Conservation (phyloP, 2,888 invertebrate genomes). For the Pristionchus fissidentatus region DNA sequence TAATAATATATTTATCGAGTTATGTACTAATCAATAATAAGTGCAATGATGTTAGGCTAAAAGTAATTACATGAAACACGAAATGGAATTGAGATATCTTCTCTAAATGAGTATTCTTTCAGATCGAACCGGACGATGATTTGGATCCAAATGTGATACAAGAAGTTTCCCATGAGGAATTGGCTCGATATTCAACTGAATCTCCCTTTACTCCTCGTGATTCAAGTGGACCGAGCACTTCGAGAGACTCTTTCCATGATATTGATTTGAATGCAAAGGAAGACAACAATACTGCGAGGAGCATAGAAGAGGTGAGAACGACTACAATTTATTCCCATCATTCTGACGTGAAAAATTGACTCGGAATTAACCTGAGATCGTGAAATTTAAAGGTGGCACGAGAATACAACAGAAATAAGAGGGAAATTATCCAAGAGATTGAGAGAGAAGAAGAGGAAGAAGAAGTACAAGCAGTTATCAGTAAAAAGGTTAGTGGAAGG, state of each 20-base stretch:
- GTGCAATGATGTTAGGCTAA: too few species aligned
- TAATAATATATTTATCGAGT: too few species aligned
- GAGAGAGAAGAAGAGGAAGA: constrained; percentile 38
- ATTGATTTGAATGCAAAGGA: constrained; percentile 25
- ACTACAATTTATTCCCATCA: too few species aligned
- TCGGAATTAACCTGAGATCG: neutral
- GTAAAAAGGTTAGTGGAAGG: neutral
- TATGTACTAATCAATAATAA: too few species aligned
- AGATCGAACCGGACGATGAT: constrained; percentile 45
- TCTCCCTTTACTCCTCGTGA: constrained; percentile 13
- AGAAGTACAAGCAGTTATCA: neutral
- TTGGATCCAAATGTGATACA: constrained; percentile 45
- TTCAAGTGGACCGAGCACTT: constrained; percentile 9
- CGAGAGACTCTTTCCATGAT: constrained; percentile 25
- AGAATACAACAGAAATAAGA: constrained; percentile 42
- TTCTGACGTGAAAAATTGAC: neutral
- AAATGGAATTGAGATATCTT: neutral
- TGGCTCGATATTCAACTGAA: constrained; percentile 20
- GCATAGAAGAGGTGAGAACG: constrained; percentile 39
- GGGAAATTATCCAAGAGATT: constrained; percentile 25
- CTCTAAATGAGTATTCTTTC: too few species aligned
- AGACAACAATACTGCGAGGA: neutral
- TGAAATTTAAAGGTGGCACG: neutral
- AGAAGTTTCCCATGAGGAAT: constrained; percentile 42
- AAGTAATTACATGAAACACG: neutral